A percentile compares a stretch with the other conserved stretches of the same genome.
Evolutionary conservation across 2,888 invertebrate species (phyloP).

Genomic region (Torymus auratus): DNA sequence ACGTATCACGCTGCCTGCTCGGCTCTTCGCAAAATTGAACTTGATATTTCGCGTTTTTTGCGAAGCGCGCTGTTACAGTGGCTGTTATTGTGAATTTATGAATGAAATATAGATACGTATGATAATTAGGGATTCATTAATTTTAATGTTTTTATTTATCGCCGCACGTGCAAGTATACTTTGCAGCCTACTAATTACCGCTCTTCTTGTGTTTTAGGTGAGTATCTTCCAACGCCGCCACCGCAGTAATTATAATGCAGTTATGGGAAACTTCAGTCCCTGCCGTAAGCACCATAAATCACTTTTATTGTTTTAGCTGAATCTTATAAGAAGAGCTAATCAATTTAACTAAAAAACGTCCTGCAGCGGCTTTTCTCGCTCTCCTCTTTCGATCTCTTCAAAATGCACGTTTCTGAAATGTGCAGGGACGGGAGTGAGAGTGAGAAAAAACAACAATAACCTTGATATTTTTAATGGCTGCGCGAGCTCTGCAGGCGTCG

Average conservation of each 20-base stretch:
- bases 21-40: conserved; percentile 30
- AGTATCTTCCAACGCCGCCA: conserved; percentile 22
- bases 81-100: background rate
- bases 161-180: too few species aligned
- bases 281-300: conserved; percentile 26
- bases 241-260: background rate
- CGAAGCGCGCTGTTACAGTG: background rate
- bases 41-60: background rate
- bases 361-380: background rate
- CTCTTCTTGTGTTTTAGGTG: conserved; percentile 51
- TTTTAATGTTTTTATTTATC: background rate
- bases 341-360: background rate
- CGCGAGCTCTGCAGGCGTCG: conserved; percentile 33
- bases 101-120: background rate
- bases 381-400: background rate
- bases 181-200: conserved; percentile 15
- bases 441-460: conserved; percentile 24
- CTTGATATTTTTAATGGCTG: conserved; percentile 54
- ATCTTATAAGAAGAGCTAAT: background rate
- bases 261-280: conserved; percentile 8
- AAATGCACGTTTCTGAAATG: background rate
- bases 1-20: background rate
- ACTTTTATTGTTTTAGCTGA: background rate
- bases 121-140: conserved; percentile 12
- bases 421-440: background rate